Percentiles rank a stretch among this genome's conserved stretches.
These are phyloP conservation scores for Pagrus major DNA, from an alignment of 2,113 vertebrate species.

Conservation along the genomic window DNA sequence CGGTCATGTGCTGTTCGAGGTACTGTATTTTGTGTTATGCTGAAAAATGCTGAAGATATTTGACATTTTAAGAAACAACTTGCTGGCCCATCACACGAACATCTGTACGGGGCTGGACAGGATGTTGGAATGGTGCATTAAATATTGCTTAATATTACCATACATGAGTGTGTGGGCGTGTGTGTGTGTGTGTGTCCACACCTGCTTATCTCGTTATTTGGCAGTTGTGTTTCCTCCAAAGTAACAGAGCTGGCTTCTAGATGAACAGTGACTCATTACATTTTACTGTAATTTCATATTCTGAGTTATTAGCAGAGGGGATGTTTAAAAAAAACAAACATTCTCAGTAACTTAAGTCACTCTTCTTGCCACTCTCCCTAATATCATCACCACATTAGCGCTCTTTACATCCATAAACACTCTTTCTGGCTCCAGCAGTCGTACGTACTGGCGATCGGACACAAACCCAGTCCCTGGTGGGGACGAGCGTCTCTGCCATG, in stretches of 20 bases:
- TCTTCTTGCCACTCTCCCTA: not conserved
- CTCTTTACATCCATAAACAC: conserved; percentile 18
- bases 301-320: conserved; percentile 12
- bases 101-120: conserved; percentile 49
- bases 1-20: not conserved
- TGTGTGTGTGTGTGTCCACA: conserved; percentile 32
- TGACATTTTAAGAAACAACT: conserved; percentile 46
- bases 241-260: conserved; percentile 19
- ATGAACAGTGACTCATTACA: conserved; percentile 1
- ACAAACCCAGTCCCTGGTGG: conserved; percentile 53
- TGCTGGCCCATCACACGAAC: conserved; percentile 18
- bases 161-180: conserved; percentile 18
- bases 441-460: conserved; percentile 17
- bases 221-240: conserved; percentile 35
- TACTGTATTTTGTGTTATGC: conserved; percentile 7
- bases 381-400: conserved; percentile 30
- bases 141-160: conserved; percentile 60
- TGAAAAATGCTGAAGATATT: conserved; percentile 36
- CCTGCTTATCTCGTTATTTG: conserved; percentile 70
- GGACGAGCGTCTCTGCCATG: conserved; percentile 32
- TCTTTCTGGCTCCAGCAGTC: not conserved
- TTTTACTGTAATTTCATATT: conserved; percentile 35
- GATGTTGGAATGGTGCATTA: conserved; percentile 50
- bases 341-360: not conserved
- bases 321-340: not conserved